Percentiles rank a stretch among this genome's conserved stretches.
Conservation (phyloP, 2,113 vertebrate genomes). For the Grus americana region DNA sequence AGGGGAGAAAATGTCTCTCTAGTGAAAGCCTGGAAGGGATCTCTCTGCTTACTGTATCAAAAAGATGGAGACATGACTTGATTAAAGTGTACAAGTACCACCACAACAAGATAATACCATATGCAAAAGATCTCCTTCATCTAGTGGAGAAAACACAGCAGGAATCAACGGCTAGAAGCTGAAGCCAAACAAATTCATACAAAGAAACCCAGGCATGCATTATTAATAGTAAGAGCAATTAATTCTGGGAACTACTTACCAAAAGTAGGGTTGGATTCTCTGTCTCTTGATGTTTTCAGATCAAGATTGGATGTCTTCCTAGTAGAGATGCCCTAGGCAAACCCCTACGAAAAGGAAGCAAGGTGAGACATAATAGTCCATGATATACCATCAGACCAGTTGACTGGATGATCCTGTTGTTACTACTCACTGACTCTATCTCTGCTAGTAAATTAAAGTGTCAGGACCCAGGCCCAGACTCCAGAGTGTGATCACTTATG, state of each 20-base stretch:
- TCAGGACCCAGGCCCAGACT: background rate
- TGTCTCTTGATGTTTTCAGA: conserved; percentile 61
- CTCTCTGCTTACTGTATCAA: conserved; percentile 42
- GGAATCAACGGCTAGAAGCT: conserved; percentile 36
- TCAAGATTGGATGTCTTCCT: conserved; percentile 61
- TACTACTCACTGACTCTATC: background rate
- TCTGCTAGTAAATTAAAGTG: background rate
- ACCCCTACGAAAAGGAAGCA: conserved; percentile 30
- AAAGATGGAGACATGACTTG: conserved; percentile 40
- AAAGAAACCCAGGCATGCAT: conserved; percentile 60
- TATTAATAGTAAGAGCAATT: conserved; percentile 61
- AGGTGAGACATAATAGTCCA: conserved; percentile 22
- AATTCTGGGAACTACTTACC: conserved; percentile 64
- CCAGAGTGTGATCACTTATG: background rate
- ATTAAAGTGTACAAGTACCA: conserved; percentile 32
- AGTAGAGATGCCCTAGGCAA: conserved; percentile 54
- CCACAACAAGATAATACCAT: conserved; percentile 22
- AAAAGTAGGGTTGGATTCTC: conserved; percentile 40
- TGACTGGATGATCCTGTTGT: conserved; percentile 28
- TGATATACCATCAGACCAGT: background rate
- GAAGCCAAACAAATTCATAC: conserved; percentile 47
- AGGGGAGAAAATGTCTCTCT: conserved; percentile 41
- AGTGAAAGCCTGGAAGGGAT: conserved; percentile 48
- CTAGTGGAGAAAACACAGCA: conserved; percentile 24
- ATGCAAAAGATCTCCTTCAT: conserved; percentile 62